Evolutionary conservation across 2,797 vertebrate genomes (phyloP).

Genomic region (Psittacula derbiana): DNA sequence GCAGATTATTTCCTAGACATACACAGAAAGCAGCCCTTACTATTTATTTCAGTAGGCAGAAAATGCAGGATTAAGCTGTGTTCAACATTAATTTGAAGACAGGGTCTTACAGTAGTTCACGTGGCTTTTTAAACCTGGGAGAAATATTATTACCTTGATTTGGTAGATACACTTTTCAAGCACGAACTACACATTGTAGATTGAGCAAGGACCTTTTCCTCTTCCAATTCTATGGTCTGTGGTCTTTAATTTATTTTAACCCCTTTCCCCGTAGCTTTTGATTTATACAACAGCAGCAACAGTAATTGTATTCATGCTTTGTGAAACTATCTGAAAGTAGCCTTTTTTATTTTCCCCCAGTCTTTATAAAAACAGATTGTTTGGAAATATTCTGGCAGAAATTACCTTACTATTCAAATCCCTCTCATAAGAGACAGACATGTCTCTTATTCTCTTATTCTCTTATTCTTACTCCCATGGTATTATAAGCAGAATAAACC

Average conservation of each 20-base stretch:
- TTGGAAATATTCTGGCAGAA: neutral
- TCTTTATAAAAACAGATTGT: neutral
- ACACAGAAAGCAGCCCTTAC: neutral
- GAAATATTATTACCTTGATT: neutral
- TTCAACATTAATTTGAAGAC: neutral
- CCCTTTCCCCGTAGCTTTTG: neutral
- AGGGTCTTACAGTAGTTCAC: neutral
- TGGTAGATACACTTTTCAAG: neutral
- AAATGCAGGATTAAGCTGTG: neutral
- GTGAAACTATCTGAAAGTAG: neutral
- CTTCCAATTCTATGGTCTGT: fast-evolving
- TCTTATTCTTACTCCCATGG: neutral
- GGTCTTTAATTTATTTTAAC: neutral
- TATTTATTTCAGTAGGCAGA: neutral
- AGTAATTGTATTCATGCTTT: neutral
- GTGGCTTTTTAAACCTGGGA: neutral
- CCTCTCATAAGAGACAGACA: neutral
- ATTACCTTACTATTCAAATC: neutral
- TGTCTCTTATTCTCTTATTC: too few species aligned
- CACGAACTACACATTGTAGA: neutral
- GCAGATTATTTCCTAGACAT: neutral
- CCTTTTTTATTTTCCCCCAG: neutral
- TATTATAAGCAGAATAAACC: neutral
- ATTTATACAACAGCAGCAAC: neutral
- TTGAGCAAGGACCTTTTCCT: neutral